These are phyloP conservation scores for Atherinomorus stipes DNA, from an alignment of 2,113 vertebrate genomes.

Conservation along the genomic window DNA sequence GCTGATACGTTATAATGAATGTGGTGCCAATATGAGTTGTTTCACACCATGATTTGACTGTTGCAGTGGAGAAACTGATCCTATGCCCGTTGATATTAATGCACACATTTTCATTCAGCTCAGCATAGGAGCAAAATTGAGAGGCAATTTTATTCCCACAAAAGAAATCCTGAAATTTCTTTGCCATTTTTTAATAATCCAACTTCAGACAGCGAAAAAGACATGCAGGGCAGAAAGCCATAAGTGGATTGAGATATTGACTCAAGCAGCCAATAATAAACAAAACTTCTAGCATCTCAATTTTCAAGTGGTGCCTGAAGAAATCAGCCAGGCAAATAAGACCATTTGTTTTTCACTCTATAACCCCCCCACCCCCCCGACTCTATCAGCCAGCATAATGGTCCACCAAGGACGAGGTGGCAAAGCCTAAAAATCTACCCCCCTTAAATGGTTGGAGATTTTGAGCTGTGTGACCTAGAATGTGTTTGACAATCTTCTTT, in stretches of 20 bases:
- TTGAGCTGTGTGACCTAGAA: slow-evolving; percentile 74
- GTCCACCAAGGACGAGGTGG: slow-evolving; percentile 57
- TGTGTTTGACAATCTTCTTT: slow-evolving; percentile 80
- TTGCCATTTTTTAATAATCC: slow-evolving; percentile 41
- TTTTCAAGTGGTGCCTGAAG: slow-evolving; percentile 65
- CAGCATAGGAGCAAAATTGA: slow-evolving; percentile 28
- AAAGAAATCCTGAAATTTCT: slow-evolving; percentile 20
- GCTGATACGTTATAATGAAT: slow-evolving; percentile 46
- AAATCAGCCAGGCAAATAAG: slow-evolving; percentile 68
- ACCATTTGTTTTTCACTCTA: slow-evolving; percentile 50
- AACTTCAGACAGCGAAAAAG: slow-evolving; percentile 39
- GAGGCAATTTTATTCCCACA: slow-evolving; percentile 20
- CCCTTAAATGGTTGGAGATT: slow-evolving; percentile 57
- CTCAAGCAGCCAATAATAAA: slow-evolving; percentile 53
- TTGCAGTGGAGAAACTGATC: slow-evolving; percentile 47
- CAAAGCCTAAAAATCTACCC: slow-evolving; percentile 34
- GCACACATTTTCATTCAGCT: slow-evolving; percentile 25
- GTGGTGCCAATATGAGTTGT: slow-evolving; percentile 12
- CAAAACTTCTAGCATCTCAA: slow-evolving; percentile 63
- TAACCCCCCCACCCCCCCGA: too few relatives aligned
- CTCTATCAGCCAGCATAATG: slow-evolving; percentile 39
- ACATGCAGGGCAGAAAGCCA: slow-evolving; percentile 37
- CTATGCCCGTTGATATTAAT: slow-evolving; percentile 30
- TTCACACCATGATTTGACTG: slow-evolving; percentile 18
- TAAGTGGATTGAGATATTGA: slow-evolving; percentile 60